Evolutionary conservation across 64 coral and sea anemone genomes (phyloP).

Genomic region (Orbicella faveolata): DNA sequence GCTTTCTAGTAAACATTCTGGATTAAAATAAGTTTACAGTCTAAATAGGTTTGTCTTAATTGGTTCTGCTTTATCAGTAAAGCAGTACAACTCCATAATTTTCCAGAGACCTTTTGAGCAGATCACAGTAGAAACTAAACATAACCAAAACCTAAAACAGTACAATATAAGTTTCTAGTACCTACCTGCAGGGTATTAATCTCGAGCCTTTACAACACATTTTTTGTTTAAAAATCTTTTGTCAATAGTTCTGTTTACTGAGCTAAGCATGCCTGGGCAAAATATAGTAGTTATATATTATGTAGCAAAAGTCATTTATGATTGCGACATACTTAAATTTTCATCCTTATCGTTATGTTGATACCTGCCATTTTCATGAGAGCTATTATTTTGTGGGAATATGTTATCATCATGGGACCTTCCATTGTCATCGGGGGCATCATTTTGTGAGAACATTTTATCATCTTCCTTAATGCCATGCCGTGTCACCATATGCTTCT

Average conservation of each 20-base stretch:
- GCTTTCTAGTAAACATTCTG: too few species aligned
- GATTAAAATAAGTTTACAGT: too few species aligned
- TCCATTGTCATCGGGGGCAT: constrained; percentile 1
- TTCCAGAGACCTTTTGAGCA: too few species aligned
- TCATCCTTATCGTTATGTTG: constrained; percentile 1
- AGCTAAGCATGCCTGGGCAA: not conserved
- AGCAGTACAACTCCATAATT: too few species aligned
- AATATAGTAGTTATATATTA: not conserved
- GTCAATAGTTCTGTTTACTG: not conserved
- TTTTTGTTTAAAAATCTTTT: too few species aligned
- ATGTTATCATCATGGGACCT: not conserved
- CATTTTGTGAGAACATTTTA: constrained; percentile 18
- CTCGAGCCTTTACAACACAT: too few species aligned
- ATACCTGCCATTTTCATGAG: not conserved
- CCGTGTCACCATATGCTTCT: constrained; percentile 88
- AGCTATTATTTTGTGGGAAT: constrained; percentile 4
- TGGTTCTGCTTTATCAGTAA: too few species aligned
- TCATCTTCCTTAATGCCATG: constrained; percentile 62
- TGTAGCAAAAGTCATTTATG: not conserved
- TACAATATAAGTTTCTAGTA: too few species aligned
- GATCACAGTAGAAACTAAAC: too few species aligned
- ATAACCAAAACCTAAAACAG: too few species aligned
- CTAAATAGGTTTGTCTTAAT: too few species aligned
- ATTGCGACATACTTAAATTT: constrained; percentile 1
- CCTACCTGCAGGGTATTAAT: too few species aligned